Conservation (phyloP, 2,113 vertebrate species). For the Kryptolebias marmoratus region DNA sequence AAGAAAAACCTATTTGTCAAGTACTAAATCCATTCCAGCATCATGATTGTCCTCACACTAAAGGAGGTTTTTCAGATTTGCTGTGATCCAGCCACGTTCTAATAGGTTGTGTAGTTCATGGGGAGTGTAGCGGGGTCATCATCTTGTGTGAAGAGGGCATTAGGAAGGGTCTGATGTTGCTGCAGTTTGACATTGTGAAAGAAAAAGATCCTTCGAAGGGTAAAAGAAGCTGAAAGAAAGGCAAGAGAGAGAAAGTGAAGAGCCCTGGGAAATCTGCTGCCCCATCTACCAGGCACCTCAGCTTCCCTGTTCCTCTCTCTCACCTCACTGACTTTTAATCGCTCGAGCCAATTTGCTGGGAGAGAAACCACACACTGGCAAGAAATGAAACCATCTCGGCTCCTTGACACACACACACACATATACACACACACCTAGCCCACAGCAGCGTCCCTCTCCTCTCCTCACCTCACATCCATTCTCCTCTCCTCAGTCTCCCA, state of each 20-base stretch:
- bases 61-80: no score
- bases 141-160: neutral
- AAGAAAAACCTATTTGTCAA: no score
- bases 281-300: constrained; percentile 38
- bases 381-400: constrained; percentile 66
- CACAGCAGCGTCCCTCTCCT: constrained; percentile 27
- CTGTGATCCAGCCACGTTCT: no score
- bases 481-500: constrained; percentile 22
- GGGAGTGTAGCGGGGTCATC: no score
- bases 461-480: constrained; percentile 27
- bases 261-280: constrained; percentile 51
- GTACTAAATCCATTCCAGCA: no score
- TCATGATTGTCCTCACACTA: no score
- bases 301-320: constrained; percentile 50
- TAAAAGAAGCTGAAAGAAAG: constrained; percentile 18
- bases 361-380: constrained; percentile 52
- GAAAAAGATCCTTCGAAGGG: constrained; percentile 14
- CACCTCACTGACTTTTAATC: constrained; percentile 71
- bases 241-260: constrained; percentile 22
- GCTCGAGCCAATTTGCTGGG: constrained; percentile 65
- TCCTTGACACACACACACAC: constrained; percentile 29
- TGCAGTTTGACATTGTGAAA: constrained; percentile 25
- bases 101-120: no score
- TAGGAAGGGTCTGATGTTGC: constrained; percentile 33
- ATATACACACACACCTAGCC: constrained; percentile 9